Base-by-base conservation (phyloP, 2,888 invertebrate species). In the Priocnemis perturbator region DNA sequence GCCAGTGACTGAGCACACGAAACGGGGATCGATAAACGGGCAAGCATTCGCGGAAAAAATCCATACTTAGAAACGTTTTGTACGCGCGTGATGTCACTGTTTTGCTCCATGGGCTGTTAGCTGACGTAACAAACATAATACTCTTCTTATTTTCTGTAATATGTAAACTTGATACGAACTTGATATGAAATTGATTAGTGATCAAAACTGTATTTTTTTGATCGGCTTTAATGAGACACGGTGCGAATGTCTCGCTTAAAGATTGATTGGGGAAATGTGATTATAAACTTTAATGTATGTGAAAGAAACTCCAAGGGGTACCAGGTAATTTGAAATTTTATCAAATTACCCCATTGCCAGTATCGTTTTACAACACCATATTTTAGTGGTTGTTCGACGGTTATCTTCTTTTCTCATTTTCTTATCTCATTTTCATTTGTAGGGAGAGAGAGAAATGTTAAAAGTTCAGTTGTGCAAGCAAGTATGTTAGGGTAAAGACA, bases 51-150 rank as follows among this genome's bases (percentile, higher is more conserved):
- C 58, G 57, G 7, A 58, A 55, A 61, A 57, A 37, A 37, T 37
- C 37, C 37, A 37, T 11, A 37, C 37, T 37, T 37, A 37, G 37
- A 37, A 37, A 37, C 37, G 37, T 37, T 37, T 37, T 37, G 37
- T 37, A 37, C 37, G 37, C 37, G 37, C 37, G 37, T 37, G 64
- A 69, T 76, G 74, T 72, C 60, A 69, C 71, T 77, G 80, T 81
- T 83, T 85, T 85, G 81, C 83, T 83, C 84, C 84, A 82, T 84
- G 84, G 84, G 85, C 83, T 83, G 71, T 78, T 79, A 83, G 81
- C 82, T 83, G 71, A 76, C 71, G 60, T 67, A 69, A 64, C 59
- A 76, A 81, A 78, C 80, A 78, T 81, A 81, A 82, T 83, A 81
- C 81, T 83, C 79, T 77, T 74, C 71, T 79, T 76, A 75, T 81